Evolutionary conservation across 2,888 invertebrate species (phyloP).

Genomic region (Serrognathus titanus): DNA sequence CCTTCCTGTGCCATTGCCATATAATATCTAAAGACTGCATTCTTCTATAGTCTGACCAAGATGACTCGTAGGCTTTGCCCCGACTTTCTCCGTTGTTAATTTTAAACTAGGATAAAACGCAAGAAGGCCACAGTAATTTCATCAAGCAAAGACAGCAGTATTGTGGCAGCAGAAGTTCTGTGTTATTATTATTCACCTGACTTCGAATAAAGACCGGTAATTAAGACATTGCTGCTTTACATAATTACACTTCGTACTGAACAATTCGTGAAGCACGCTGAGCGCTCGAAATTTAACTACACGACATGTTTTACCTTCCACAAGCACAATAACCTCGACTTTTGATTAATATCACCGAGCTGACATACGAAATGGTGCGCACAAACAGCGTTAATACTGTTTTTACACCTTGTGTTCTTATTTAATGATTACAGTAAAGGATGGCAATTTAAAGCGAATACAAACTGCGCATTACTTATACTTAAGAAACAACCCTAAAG

Average conservation of each 20-base stretch:
- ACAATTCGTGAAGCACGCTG: conserved; percentile 28
- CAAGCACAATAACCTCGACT: conserved; percentile 25
- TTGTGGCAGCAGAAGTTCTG: background rate
- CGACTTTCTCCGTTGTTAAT: too few species aligned
- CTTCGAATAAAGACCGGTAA: conserved; percentile 37
- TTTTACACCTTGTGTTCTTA: conserved; percentile 5
- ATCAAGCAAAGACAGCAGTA: too few species aligned
- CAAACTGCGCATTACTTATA: too few species aligned
- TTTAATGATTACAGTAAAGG: too few species aligned
- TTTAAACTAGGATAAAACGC: too few species aligned
- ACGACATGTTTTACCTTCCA: conserved; percentile 19
- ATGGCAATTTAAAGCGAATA: too few species aligned
- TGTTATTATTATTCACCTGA: conserved; percentile 32
- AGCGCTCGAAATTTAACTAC: conserved; percentile 29
- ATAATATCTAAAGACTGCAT: too few species aligned
- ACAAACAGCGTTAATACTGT: conserved; percentile 10
- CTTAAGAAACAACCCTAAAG: too few species aligned
- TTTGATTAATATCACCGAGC: conserved; percentile 35
- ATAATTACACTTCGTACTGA: conserved; percentile 35
- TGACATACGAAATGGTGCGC: conserved; percentile 28
- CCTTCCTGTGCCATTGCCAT: too few species aligned
- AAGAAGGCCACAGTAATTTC: too few species aligned
- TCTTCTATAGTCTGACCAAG: too few species aligned
- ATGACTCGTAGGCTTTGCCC: too few species aligned
- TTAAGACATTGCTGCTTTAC: conserved; percentile 40